Base-by-base conservation (phyloP, 2,113 vertebrate species). In the Phaethornis superciliosus region DNA sequence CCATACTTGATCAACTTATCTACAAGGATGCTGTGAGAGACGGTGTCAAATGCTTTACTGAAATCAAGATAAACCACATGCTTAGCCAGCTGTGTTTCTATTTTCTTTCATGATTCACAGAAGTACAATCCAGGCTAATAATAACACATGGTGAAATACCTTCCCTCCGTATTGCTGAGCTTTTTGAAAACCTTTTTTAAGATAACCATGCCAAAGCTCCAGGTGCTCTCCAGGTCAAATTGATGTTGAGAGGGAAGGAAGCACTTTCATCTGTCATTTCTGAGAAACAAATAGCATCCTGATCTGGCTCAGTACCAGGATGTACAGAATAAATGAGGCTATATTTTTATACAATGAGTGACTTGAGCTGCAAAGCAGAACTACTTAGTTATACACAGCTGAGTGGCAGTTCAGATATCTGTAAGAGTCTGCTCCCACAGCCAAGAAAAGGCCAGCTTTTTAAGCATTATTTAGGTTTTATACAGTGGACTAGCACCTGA, bases 11-110 rank as follows among this genome's bases (percentile, higher is more conserved):
- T n/a, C n/a, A n/a, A n/a, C n/a, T n/a, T n/a, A n/a, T n/a, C n/a
- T n/a, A n/a, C n/a, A n/a, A n/a, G n/a, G n/a, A n/a, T n/a, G n/a
- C n/a, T n/a, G n/a, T n/a, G n/a, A n/a, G n/a, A n/a, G n/a, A n/a
- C n/a, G n/a, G n/a, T n/a, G n/a, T n/a, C n/a, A n/a, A n/a, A n/a
- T n/a, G n/a, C n/a, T n/a, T n/a, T n/a, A n/a, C n/a, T n/a, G n/a
- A n/a, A n/a, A n/a, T n/a, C n/a, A n/a, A n/a, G n/a, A n/a, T n/a
- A n/a, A n/a, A n/a, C n/a, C n/a, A n/a, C n/a, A n/a, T 90, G 74
- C 40, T 79, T 94, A 90, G 54, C 83, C 94, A 95, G 83, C 72
- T 94, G 71, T 75, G 59, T 86, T 93, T 92, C 72, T 90, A 3
- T 84, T 93, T 94, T 87, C 27, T 40, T 86, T 92, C 77, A 42